A percentile compares a stretch with the other conserved stretches of the same genome.
These are phyloP conservation scores for Phoebastria nigripes DNA, from an alignment of 2,797 vertebrate genomes.

Conservation along the genomic window DNA sequence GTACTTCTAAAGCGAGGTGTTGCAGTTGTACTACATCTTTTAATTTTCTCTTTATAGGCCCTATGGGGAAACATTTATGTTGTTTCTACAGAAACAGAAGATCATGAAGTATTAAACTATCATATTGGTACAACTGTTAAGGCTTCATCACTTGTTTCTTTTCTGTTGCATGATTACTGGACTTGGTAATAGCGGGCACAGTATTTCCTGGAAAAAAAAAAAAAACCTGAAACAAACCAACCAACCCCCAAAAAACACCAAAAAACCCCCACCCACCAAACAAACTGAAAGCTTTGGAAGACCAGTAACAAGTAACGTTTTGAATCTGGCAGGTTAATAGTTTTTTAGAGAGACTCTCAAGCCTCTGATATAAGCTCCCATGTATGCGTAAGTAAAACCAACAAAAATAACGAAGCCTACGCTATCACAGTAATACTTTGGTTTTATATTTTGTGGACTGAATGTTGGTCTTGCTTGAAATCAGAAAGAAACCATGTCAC, in stretches of 20 bases:
- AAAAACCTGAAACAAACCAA: neutral
- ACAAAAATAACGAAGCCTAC: neutral
- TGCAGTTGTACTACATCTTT: neutral
- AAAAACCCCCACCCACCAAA: neutral
- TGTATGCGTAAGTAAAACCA: neutral
- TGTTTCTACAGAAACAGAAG: neutral
- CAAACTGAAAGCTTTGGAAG: neutral
- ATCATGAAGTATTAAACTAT: neutral
- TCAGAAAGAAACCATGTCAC: neutral
- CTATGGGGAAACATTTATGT: neutral
- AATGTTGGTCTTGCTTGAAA: neutral
- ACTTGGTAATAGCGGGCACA: neutral
- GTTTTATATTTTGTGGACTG: neutral
- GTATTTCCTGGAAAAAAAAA: neutral
- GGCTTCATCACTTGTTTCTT: neutral
- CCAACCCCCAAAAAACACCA: neutral
- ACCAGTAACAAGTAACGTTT: neutral
- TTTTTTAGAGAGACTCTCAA: neutral
- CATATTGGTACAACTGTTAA: neutral
- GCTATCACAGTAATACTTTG: neutral
- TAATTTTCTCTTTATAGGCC: neutral
- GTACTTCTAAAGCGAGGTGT: neutral
- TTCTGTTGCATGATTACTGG: neutral
- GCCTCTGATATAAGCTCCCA: neutral
- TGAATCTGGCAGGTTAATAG: neutral